These are phyloP conservation scores for Scartelaos histophorus DNA, from an alignment of 2,113 vertebrate species.

Conservation along the genomic window DNA sequence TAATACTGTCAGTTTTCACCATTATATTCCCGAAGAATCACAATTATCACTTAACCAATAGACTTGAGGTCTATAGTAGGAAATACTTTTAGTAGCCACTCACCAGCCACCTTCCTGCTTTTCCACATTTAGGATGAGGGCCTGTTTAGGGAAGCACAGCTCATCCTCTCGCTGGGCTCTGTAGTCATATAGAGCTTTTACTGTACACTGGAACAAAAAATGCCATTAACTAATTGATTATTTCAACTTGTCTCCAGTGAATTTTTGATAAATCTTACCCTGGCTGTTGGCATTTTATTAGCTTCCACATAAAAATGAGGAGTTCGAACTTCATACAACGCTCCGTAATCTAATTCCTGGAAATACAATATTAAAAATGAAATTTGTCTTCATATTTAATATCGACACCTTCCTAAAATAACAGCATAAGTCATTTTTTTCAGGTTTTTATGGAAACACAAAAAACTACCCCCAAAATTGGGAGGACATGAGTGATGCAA, in stretches of 20 bases:
- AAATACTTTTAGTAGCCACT: slow-evolving; percentile 30
- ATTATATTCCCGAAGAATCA: too few species aligned
- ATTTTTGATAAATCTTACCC: slow-evolving; percentile 69
- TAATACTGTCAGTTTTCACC: too few species aligned
- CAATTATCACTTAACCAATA: too few species aligned
- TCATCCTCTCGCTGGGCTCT: slow-evolving; percentile 87
- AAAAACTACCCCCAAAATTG: too few species aligned
- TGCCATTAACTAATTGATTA: neutral
- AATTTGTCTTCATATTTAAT: neutral
- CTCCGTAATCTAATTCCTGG: slow-evolving; percentile 88
- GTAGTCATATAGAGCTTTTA: slow-evolving; percentile 88
- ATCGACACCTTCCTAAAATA: too few species aligned
- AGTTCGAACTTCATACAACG: slow-evolving; percentile 84
- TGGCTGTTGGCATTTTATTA: slow-evolving; percentile 87
- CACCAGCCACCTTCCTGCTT: slow-evolving; percentile 88
- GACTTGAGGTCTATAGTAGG: neutral
- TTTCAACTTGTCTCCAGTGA: neutral
- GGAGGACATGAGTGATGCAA: too few species aligned
- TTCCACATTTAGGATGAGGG: slow-evolving; percentile 84
- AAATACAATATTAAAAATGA: neutral
- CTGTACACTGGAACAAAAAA: slow-evolving; percentile 74
- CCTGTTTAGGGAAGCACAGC: slow-evolving; percentile 88
- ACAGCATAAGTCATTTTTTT: too few species aligned
- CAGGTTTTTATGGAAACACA: too few species aligned
- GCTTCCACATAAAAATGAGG: slow-evolving; percentile 88